Conservation (phyloP, 2,888 invertebrate genomes). For the Sarcophaga rosellei region DNA sequence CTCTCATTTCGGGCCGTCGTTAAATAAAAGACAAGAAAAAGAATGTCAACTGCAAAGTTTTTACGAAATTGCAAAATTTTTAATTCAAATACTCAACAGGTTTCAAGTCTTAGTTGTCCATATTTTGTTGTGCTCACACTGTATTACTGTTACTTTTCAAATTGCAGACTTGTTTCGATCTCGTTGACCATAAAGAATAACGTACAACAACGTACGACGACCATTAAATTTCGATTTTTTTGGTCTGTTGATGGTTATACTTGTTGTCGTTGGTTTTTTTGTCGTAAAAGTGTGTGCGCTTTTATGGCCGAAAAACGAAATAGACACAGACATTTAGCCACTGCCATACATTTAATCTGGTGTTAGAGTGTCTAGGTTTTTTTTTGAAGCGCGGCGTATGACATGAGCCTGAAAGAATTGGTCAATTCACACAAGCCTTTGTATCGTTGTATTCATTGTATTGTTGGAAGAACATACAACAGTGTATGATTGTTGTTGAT, state of each 20-base stretch:
- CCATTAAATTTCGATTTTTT: not conserved
- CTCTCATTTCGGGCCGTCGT: not conserved
- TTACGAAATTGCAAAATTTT: not conserved
- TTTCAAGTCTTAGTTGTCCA: not conserved
- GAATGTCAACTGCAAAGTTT: not conserved
- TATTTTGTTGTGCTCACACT: not conserved
- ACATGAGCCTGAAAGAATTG: too few species aligned
- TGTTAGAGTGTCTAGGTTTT: not conserved
- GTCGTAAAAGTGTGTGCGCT: not conserved
- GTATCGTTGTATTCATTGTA: too few species aligned
- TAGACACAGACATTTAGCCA: not conserved
- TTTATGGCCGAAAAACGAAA: not conserved
- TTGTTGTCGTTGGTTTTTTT: not conserved
- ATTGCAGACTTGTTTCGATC: not conserved
- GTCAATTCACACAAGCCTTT: too few species aligned
- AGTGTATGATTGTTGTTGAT: too few species aligned
- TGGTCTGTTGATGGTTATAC: not conserved
- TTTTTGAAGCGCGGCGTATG: not conserved
- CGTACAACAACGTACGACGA: not conserved
- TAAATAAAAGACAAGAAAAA: not conserved
- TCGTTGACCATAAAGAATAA: not conserved
- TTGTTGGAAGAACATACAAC: too few species aligned
- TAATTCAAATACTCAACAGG: too few species aligned
- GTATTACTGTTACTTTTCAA: not conserved
- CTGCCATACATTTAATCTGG: not conserved